phyloP scores from a whole-genome alignment of 2,113 vertebrate species.

The Coracopsis vasa region DNA sequence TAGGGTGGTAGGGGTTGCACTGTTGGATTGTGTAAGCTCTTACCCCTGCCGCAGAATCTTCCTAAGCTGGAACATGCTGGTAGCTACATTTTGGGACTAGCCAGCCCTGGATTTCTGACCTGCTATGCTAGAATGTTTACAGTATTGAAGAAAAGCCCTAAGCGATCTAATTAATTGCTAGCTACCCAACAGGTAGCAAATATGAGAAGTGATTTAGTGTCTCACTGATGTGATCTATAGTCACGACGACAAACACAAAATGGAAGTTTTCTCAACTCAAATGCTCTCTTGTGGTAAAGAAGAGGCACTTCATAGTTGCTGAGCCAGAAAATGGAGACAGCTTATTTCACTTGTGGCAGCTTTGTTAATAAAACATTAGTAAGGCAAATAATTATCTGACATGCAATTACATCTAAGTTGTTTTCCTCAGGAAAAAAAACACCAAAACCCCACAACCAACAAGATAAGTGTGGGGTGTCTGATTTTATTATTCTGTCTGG shows the following conservation, averaged over 20 bases:
- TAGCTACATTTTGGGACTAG: neutral
- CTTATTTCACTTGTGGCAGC: slow-evolving; percentile 24
- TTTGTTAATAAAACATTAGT: slow-evolving; percentile 63
- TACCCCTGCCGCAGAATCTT: neutral
- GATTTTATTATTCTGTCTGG: slow-evolving; percentile 7
- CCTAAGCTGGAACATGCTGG: neutral
- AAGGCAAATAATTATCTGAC: slow-evolving; percentile 60
- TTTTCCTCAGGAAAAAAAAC: neutral
- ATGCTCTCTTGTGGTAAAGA: slow-evolving; percentile 59
- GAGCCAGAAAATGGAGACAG: slow-evolving; percentile 48
- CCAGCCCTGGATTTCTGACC: neutral
- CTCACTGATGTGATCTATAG: neutral
- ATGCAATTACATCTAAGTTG: slow-evolving; percentile 34
- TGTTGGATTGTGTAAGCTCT: neutral
- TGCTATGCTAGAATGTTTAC: neutral
- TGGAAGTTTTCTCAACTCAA: slow-evolving; percentile 54
- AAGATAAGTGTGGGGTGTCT: neutral
- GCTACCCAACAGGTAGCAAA: slow-evolving; percentile 15
- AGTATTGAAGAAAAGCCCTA: neutral
- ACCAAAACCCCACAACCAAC: neutral
- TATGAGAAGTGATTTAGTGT: slow-evolving; percentile 5
- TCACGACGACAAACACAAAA: slow-evolving; percentile 4
- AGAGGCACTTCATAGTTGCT: slow-evolving; percentile 46
- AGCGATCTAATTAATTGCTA: slow-evolving; percentile 28
- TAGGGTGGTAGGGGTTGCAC: neutral